Conservation (phyloP, 1,140 invertebrate genomes). For the Chrysoperla carnea region DNA sequence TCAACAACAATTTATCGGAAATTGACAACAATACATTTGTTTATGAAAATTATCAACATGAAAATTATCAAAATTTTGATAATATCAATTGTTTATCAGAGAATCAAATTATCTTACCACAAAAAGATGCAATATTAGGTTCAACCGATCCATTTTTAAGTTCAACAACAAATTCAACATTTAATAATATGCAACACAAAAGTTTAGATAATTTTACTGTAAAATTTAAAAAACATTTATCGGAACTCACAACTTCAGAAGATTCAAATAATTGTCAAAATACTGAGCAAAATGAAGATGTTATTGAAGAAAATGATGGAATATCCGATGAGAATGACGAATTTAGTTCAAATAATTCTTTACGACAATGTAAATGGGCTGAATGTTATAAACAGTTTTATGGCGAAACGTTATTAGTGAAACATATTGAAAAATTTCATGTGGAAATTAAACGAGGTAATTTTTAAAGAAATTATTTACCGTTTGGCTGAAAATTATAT, state of each 20-base stretch:
- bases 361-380: constrained; percentile 58
- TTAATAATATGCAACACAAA: neutral
- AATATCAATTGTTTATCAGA: constrained; percentile 1
- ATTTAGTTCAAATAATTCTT: constrained; percentile 4
- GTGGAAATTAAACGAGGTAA: constrained; percentile 63
- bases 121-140: constrained; percentile 14
- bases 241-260: constrained; percentile 1
- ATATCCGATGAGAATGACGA: neutral
- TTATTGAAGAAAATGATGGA: neutral
- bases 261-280: constrained; percentile 1
- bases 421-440: constrained; percentile 81
- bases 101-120: constrained; percentile 15
- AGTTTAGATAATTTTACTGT: neutral
- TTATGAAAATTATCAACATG: neutral
- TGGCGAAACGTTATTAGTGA: constrained; percentile 62
- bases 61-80: too few species aligned
- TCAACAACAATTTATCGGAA: constrained; percentile 6
- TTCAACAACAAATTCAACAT: neutral
- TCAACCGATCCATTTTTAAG: constrained; percentile 12
- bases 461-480: neutral
- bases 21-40: neutral
- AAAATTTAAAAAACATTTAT: constrained; percentile 8
- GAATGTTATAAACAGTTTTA: constrained; percentile 64
- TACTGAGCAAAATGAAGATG: neutral
- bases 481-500: too few species aligned